A percentile compares a stretch with the other conserved stretches of the same genome.
Conservation (phyloP, 2,888 invertebrate species). For the Thera obeliscata region DNA sequence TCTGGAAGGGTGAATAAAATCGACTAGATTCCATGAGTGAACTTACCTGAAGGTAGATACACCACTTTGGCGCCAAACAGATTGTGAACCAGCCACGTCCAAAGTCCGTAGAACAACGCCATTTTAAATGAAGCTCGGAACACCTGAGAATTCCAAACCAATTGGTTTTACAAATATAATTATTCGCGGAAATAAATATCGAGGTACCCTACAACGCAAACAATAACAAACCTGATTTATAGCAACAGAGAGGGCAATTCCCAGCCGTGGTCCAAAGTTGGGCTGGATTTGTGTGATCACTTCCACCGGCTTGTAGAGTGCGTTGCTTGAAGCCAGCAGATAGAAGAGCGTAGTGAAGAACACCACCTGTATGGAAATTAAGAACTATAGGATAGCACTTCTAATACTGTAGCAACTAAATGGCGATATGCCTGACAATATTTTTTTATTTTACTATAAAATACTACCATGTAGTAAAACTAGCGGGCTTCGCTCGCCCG, state of each 20-base stretch:
- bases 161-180: too few relatives aligned
- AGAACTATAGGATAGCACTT: background rate
- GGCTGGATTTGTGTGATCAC: constrained; percentile 92
- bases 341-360: constrained; percentile 99
- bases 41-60: constrained; percentile 94
- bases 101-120: constrained; percentile 98
- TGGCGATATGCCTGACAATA: too few relatives aligned
- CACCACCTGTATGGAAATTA: constrained; percentile 88
- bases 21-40: background rate
- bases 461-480: too few relatives aligned
- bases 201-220: too few relatives aligned
- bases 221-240: constrained; percentile 87
- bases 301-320: constrained; percentile 96
- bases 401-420: too few relatives aligned
- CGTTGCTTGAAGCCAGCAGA: constrained; percentile 90
- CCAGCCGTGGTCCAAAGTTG: constrained; percentile 90
- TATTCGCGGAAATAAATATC: too few relatives aligned
- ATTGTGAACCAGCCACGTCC: constrained; percentile 99
- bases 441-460: too few relatives aligned
- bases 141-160: constrained; percentile 78
- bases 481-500: too few relatives aligned
- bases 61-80: constrained; percentile 97
- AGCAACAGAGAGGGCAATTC: constrained; percentile 92
- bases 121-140: constrained; percentile 98
- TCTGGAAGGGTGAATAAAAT: too few relatives aligned